Base-by-base conservation (phyloP, 2,888 invertebrate genomes). In the Hybos culiciformis region DNA sequence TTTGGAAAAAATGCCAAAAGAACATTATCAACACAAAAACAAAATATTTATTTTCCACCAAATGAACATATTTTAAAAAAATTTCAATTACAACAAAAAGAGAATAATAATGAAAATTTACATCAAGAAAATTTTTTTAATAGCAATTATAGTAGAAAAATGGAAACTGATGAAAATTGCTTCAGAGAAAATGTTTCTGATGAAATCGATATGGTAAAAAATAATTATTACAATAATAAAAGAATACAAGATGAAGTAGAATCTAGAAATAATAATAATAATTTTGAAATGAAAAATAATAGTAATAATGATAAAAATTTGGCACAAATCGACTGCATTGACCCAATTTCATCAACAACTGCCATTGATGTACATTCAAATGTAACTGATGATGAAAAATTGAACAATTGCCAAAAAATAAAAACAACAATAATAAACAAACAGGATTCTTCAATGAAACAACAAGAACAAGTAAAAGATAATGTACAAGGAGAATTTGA, bases 1-100 rank as follows among this genome's bases (percentile, higher is more conserved):
- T 36, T 29, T 15, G 24, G 53, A 51, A 21, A 54, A 51, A 23
- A 39, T 60, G 15, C 50, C 51, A 8, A 54, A 55, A 39, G 55
- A 58, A 29, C 53, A 57, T 20, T 53, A 52, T 2, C 48, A 58
- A 0, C 56, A 50, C 12, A 60, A 59, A 42, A 56, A 46, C 2
- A 52, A 51, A 41, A 48, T 49, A 1, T 51, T 19, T 56, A 53
- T 42, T 64, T 65, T 37, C 62, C 64, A 1, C 60, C 61, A 47
- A 61, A 57, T 3, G 62, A 62, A 32, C 59, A 57, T 52, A 62
- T 50, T 29, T 42, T 50, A 42, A 33, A 45, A 32, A 44, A 37
- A 36, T 48, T 50, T 23, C 29, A 45, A 37, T 48, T 45, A 38
- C 42, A 45, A 39, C 37, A 50, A 48, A 39, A 24, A 49, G 31